Conservation (phyloP, 2,888 invertebrate species). For the Nowickia ferox region DNA sequence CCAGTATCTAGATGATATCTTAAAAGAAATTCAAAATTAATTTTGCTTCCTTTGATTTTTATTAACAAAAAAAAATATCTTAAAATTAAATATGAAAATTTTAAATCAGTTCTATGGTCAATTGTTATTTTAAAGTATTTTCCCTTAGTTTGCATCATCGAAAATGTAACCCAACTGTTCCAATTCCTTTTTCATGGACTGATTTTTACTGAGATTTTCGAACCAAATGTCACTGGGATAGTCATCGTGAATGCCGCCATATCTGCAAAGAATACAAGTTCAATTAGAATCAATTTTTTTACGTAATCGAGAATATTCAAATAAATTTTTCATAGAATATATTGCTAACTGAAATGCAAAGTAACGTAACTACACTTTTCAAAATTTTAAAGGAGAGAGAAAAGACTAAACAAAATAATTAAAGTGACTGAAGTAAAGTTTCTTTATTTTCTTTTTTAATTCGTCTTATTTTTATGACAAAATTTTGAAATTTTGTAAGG, state of each 20-base stretch:
- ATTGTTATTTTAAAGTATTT: not conserved
- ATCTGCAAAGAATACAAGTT: conserved; percentile 74
- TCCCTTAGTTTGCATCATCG: conserved; percentile 69
- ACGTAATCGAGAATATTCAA: no score
- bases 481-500: no score
- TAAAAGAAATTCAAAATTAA: not conserved
- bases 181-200: conserved; percentile 86
- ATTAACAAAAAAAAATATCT: conserved; percentile 5
- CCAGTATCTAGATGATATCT: conserved; percentile 53
- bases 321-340: no score
- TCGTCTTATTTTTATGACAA: no score
- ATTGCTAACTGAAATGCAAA: no score
- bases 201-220: conserved; percentile 85
- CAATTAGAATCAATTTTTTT: not conserved
- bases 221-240: conserved; percentile 90
- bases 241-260: conserved; percentile 86
- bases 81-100: conserved; percentile 6
- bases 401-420: no score
- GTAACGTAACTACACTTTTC: no score
- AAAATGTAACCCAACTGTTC: conserved; percentile 86
- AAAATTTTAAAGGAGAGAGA: no score
- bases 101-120: conserved; percentile 29
- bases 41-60: not conserved
- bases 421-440: no score
- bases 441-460: no score